A percentile compares a stretch with the other conserved stretches of the same genome.
Conservation (phyloP, 2,113 vertebrate species). For the Oreamnos americanus region DNA sequence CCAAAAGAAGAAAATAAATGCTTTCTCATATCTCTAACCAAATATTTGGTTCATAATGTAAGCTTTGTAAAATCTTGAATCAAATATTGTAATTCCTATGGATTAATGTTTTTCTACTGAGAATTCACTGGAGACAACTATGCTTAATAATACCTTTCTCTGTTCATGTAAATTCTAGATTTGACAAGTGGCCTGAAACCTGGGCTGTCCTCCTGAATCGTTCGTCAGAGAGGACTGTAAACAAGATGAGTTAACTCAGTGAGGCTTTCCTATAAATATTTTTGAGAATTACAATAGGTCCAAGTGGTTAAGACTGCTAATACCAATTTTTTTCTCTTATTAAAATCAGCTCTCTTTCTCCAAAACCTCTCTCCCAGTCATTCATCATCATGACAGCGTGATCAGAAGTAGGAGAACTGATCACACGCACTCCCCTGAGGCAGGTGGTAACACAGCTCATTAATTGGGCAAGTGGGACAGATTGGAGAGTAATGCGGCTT, state of each 20-base stretch:
- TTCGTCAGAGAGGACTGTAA: neutral
- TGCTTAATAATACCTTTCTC: neutral
- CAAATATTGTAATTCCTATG: neutral
- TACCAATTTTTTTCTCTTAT: neutral
- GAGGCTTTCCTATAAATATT: neutral
- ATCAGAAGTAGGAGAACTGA: neutral
- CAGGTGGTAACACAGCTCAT: neutral
- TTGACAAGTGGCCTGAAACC: neutral
- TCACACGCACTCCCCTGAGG: neutral
- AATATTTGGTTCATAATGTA: neutral
- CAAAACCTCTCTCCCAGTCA: neutral
- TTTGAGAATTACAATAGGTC: neutral
- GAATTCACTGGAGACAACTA: neutral
- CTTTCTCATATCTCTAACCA: neutral
- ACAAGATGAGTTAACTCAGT: neutral
- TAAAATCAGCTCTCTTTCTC: neutral
- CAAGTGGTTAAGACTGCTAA: neutral
- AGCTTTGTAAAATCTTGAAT: neutral
- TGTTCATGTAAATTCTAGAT: neutral
- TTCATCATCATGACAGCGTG: neutral
- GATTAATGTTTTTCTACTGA: neutral
- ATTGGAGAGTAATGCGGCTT: neutral
- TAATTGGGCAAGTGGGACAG: neutral
- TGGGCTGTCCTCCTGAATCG: neutral
- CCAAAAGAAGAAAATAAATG: neutral